These are phyloP conservation scores for Pogonocherus hispidulus DNA, from an alignment of 2,888 invertebrate species.

Conservation along the genomic window DNA sequence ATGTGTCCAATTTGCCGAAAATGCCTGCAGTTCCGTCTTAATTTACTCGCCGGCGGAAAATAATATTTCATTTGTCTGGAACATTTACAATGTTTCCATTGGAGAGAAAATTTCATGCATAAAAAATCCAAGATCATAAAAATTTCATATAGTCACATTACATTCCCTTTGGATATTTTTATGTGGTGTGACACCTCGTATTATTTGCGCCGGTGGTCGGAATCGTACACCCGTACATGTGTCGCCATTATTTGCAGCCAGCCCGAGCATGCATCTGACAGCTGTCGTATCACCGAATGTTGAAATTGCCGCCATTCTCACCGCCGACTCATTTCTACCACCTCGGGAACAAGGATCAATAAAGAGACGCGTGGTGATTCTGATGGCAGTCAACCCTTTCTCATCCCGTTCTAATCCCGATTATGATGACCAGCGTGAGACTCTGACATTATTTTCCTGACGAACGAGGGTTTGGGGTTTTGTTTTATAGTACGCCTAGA, in stretches of 20 bases:
- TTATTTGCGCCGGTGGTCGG: constrained; percentile 64
- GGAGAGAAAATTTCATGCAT: constrained; percentile 51
- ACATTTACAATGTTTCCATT: constrained; percentile 48
- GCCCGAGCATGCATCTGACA: constrained; percentile 67
- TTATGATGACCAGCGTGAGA: constrained; percentile 30
- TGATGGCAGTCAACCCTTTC: constrained; percentile 35
- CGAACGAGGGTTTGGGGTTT: neutral
- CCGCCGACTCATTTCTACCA: constrained; percentile 56
- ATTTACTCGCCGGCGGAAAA: constrained; percentile 21
- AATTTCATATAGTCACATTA: constrained; percentile 66
- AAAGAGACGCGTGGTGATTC: constrained; percentile 55
- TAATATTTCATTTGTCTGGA: constrained; percentile 33
- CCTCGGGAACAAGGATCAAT: constrained; percentile 58
- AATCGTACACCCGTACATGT: constrained; percentile 64
- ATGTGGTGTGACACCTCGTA: constrained; percentile 67
- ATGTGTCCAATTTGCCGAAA: constrained; percentile 17
- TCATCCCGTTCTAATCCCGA: constrained; percentile 29
- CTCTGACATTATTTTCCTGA: constrained; percentile 12
- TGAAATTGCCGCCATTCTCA: constrained; percentile 65
- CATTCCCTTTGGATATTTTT: constrained; percentile 65
- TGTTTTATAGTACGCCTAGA: neutral
- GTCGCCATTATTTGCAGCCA: constrained; percentile 69
- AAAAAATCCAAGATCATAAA: constrained; percentile 64
- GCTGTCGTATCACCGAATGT: constrained; percentile 68
- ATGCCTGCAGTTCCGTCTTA: constrained; percentile 19